Evolutionary conservation across 2,888 invertebrate genomes (phyloP).

Genomic region (Aplocera efformata): DNA sequence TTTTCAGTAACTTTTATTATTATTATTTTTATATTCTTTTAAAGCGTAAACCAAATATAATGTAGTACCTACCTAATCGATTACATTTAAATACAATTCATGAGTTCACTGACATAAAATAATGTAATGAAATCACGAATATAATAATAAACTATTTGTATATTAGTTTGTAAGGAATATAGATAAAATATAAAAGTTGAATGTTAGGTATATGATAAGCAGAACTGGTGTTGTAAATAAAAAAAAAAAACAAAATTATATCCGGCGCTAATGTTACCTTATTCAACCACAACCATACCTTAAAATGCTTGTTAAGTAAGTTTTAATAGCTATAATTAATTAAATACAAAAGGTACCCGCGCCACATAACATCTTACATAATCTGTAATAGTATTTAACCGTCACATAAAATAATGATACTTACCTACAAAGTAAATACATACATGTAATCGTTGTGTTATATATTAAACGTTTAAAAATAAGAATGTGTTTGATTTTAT

Average conservation of each 20-base stretch:
- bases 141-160: not conserved
- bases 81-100: not conserved
- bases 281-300: slow-evolving; percentile 38
- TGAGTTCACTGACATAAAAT: not conserved
- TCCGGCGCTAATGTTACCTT: slow-evolving; percentile 79
- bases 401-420: slow-evolving; percentile 25
- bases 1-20: slow-evolving; percentile 29
- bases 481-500: too few species aligned
- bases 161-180: slow-evolving; percentile 7
- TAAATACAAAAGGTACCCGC: slow-evolving; percentile 59
- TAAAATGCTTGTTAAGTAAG: slow-evolving; percentile 24
- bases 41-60: too few species aligned
- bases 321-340: slow-evolving; percentile 26
- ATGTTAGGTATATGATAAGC: slow-evolving; percentile 3
- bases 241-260: slow-evolving; percentile 27
- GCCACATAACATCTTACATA: slow-evolving; percentile 37
- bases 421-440: slow-evolving; percentile 28
- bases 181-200: not conserved
- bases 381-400: slow-evolving; percentile 2
- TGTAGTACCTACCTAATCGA: too few species aligned
- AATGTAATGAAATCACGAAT: not conserved
- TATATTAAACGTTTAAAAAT: not conserved
- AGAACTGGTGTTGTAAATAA: slow-evolving; percentile 35
- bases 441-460: slow-evolving; percentile 40
- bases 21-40: not conserved